A percentile compares a stretch with the other conserved stretches of the same genome.
These are phyloP conservation scores for Drosophila tsacasi DNA, from an alignment of 1,140 invertebrate genomes.

Conservation along the genomic window DNA sequence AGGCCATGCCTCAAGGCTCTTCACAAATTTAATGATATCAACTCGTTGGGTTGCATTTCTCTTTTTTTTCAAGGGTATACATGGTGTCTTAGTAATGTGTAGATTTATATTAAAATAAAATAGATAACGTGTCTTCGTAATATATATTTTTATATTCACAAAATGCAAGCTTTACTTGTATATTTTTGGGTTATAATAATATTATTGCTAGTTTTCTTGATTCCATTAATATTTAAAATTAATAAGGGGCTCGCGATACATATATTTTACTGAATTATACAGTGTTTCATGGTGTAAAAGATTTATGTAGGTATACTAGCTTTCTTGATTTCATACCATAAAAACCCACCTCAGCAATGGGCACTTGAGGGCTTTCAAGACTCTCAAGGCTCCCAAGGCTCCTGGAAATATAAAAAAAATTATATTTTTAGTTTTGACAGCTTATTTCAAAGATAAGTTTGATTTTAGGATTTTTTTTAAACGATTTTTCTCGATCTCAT, in stretches of 20 bases:
- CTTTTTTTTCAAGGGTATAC: neutral
- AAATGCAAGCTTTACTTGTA: neutral
- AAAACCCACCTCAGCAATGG: neutral
- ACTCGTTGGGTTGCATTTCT: neutral
- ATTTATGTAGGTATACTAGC: neutral
- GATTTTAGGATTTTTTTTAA: too few relatives aligned
- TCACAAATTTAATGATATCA: conserved; percentile 40
- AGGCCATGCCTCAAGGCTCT: conserved; percentile 24
- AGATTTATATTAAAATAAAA: too few relatives aligned
- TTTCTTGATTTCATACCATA: neutral
- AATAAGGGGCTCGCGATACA: neutral
- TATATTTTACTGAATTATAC: too few relatives aligned
- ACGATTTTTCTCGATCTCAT: too few relatives aligned
- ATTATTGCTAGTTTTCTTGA: neutral
- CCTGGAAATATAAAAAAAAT: too few relatives aligned
- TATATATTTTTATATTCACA: neutral
- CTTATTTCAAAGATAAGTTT: too few relatives aligned
- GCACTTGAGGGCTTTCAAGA: too few relatives aligned
- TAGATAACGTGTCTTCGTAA: too few relatives aligned
- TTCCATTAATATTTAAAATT: neutral
- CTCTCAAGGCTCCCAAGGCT: too few relatives aligned
- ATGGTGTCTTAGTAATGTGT: neutral
- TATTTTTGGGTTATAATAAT: neutral
- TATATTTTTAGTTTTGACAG: too few relatives aligned
- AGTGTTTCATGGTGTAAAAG: too few relatives aligned